These are phyloP conservation scores for Stenolophus ochropezus DNA, from an alignment of 2,888 invertebrate genomes.

Conservation along the genomic window DNA sequence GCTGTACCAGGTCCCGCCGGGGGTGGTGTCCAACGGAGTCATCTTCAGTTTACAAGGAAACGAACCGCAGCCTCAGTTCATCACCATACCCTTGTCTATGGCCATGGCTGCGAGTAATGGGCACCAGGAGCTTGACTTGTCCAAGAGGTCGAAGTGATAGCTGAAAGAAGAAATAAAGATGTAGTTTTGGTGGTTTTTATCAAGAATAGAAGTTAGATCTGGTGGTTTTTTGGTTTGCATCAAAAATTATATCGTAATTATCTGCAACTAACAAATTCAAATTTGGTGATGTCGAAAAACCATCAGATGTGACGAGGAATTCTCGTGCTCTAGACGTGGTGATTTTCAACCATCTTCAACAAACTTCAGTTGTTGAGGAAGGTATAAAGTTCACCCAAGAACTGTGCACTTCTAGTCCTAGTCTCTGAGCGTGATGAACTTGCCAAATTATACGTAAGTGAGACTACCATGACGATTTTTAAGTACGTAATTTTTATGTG, in stretches of 20 bases:
- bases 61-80: slow-evolving; percentile 77
- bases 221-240: too few relatives aligned
- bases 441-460: slow-evolving; percentile 16
- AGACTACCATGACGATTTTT: slow-evolving; percentile 31
- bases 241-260: background rate
- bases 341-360: background rate
- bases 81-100: slow-evolving; percentile 83
- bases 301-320: background rate
- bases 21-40: slow-evolving; percentile 73
- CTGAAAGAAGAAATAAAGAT: background rate
- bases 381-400: background rate
- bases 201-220: too few relatives aligned
- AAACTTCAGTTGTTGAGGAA: background rate
- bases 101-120: slow-evolving; percentile 77
- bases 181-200: background rate
- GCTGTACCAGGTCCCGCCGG: slow-evolving; percentile 68
- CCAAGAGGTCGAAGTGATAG: slow-evolving; percentile 66
- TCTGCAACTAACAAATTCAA: background rate
- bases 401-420: slow-evolving; percentile 36
- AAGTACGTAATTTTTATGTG: slow-evolving; percentile 41
- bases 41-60: slow-evolving; percentile 70
- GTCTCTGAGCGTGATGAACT: slow-evolving; percentile 33
- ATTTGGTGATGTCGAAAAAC: background rate
- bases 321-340: background rate
- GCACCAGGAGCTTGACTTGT: slow-evolving; percentile 70